Percentiles rank a stretch among this genome's conserved stretches.
These are phyloP conservation scores for Endotricha flammealis DNA, from an alignment of 2,888 invertebrate species.

Conservation along the genomic window DNA sequence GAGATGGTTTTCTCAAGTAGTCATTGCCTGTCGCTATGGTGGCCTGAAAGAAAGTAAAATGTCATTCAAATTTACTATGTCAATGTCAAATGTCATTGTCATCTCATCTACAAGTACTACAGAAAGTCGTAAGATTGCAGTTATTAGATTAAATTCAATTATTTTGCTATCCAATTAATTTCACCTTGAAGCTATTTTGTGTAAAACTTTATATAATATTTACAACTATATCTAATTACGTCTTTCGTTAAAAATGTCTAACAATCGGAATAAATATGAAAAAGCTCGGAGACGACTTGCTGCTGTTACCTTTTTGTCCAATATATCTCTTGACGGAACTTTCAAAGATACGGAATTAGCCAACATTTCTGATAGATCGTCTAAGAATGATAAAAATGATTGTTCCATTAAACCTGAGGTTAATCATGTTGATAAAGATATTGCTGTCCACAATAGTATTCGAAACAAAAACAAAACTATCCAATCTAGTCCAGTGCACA, in stretches of 20 bases:
- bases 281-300: constrained; percentile 91
- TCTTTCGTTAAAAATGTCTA: constrained; percentile 53
- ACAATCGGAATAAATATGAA: constrained; percentile 69
- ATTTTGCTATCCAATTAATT: too few relatives aligned
- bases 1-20: too few relatives aligned
- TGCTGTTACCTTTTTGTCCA: constrained; percentile 95
- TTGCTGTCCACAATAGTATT: constrained; percentile 34
- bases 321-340: constrained; percentile 96
- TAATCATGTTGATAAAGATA: constrained; percentile 43
- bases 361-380: constrained; percentile 39
- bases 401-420: constrained; percentile 32
- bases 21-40: too few relatives aligned
- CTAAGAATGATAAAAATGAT: constrained; percentile 43
- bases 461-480: constrained; percentile 51
- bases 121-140: too few relatives aligned
- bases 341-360: constrained; percentile 82
- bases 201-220: too few relatives aligned
- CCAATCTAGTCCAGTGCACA: constrained; percentile 56
- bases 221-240: too few relatives aligned
- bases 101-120: too few relatives aligned
- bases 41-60: too few relatives aligned
- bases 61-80: too few relatives aligned
- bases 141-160: too few relatives aligned
- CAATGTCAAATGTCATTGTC: too few relatives aligned
- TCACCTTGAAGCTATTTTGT: too few relatives aligned